Base-by-base conservation (phyloP, 2,113 vertebrate genomes). In the Oncorhynchus nerka region DNA sequence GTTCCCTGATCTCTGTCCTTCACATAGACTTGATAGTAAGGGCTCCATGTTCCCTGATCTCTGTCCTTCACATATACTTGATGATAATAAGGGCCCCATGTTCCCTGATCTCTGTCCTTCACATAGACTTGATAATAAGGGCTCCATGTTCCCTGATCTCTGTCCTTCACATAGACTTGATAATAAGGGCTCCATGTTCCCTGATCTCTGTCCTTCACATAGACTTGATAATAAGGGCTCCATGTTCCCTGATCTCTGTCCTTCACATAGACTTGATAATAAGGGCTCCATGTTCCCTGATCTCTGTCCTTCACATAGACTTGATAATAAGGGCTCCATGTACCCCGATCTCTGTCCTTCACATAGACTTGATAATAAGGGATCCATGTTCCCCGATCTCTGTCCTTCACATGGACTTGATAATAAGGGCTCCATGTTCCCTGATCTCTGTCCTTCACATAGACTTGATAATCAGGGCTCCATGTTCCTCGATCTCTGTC, bases 81-180 rank as follows among this genome's bases (percentile, higher is more conserved):
- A 73, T 24, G 24, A 73, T 49, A 32, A 13, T 28, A 30, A 13
- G 5, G 32, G 32, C 5, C 6, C 32, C 32, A 6, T 34, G 32
- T 34, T 34, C 32, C 5, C 32, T 34, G 32, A 34, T 1, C 32
- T 0, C 32, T 34, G 32, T 34, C 32, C 5, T 0, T 34, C 32
- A 34, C 32, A 26, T 69, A 64, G 11, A 28, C 24, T 8, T 39
- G 34, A 39, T 39, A 39, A 39, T 39, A 1, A 39, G 7, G 32
- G 34, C 34, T 39, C 34, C 34, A 3, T 65, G 2, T 65, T 65
- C 62, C 62, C 62, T 65, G 24, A 26, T 1, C 26, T 1, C 26
- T 26, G 26, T 51, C 59, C 57, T 15, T 74, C 76, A 77, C 7
- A 39, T 70, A 30, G 84, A 77, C 80, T 83, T 26, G 74, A 73